These are phyloP conservation scores for Stenopsyche tienmushanensis DNA, from an alignment of 1,140 invertebrate genomes.

Conservation along the genomic window DNA sequence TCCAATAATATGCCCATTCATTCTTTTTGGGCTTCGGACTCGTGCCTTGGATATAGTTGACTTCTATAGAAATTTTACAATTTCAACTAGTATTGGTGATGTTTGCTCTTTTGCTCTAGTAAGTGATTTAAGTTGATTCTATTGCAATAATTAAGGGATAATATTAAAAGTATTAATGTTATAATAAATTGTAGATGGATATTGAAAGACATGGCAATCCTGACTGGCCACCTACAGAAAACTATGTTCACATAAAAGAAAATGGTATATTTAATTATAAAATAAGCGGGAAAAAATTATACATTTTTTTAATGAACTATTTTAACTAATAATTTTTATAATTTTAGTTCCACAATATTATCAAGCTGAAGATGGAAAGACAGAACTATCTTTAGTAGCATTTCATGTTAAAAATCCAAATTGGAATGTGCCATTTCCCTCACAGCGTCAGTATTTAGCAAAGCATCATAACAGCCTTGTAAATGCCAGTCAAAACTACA, in stretches of 20 bases:
- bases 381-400: slow-evolving; percentile 89
- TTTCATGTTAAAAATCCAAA: slow-evolving; percentile 92
- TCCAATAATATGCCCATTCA: slow-evolving; percentile 87
- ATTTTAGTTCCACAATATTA: slow-evolving; percentile 52
- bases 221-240: slow-evolving; percentile 67
- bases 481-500: slow-evolving; percentile 41
- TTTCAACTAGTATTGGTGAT: slow-evolving; percentile 94
- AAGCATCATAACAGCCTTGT: slow-evolving; percentile 48
- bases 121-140: neutral
- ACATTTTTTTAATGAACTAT: neutral
- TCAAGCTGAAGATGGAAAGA: slow-evolving; percentile 88
- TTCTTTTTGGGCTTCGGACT: slow-evolving; percentile 79
- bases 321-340: neutral
- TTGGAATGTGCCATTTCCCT: slow-evolving; percentile 75
- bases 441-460: slow-evolving; percentile 48
- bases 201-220: slow-evolving; percentile 89
- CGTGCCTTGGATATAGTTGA: slow-evolving; percentile 88
- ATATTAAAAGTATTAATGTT: neutral
- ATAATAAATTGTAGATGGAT: slow-evolving; percentile 69
- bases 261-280: neutral
- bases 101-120: slow-evolving; percentile 91
- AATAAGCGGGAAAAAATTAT: neutral
- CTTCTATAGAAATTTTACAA: slow-evolving; percentile 95
- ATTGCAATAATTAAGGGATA: neutral
- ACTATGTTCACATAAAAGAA: neutral